phyloP scores from a whole-genome alignment of 2,797 vertebrate species.

The Poeciliopsis infans region DNA sequence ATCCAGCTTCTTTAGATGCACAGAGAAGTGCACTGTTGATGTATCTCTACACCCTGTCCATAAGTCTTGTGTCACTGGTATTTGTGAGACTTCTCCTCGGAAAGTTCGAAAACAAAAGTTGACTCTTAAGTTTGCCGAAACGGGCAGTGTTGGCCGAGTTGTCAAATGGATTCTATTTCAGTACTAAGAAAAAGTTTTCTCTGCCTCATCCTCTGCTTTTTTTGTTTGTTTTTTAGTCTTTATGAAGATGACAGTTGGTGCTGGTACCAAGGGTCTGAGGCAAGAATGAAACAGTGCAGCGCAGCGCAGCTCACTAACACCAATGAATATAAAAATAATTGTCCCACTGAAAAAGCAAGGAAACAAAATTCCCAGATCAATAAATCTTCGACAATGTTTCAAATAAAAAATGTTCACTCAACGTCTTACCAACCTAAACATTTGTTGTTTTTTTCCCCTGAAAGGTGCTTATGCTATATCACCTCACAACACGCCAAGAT shows the following conservation, averaged over 20 bases:
- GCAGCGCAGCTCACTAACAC: neutral
- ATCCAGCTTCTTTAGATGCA: constrained; percentile 24
- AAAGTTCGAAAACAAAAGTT: neutral
- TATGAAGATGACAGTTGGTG: neutral
- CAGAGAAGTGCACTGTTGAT: constrained; percentile 42
- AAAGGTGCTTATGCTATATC: neutral
- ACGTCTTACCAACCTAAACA: neutral
- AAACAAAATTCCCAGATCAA: neutral
- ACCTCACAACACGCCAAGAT: neutral
- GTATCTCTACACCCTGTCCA: neutral
- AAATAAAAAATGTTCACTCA: neutral
- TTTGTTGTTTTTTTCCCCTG: neutral
- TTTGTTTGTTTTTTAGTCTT: neutral
- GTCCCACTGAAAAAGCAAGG: neutral
- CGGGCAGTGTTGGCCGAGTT: neutral
- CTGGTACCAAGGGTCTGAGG: neutral
- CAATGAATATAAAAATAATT: neutral
- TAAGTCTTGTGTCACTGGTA: constrained; percentile 14
- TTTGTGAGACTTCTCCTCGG: neutral
- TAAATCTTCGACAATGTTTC: neutral
- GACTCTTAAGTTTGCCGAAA: neutral
- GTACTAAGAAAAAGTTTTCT: neutral
- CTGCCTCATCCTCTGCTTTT: neutral
- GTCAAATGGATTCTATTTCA: neutral
- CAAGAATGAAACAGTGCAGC: neutral